These are phyloP conservation scores for Oryzias sinensis DNA, from an alignment of 2,797 vertebrate genomes.

Conservation along the genomic window DNA sequence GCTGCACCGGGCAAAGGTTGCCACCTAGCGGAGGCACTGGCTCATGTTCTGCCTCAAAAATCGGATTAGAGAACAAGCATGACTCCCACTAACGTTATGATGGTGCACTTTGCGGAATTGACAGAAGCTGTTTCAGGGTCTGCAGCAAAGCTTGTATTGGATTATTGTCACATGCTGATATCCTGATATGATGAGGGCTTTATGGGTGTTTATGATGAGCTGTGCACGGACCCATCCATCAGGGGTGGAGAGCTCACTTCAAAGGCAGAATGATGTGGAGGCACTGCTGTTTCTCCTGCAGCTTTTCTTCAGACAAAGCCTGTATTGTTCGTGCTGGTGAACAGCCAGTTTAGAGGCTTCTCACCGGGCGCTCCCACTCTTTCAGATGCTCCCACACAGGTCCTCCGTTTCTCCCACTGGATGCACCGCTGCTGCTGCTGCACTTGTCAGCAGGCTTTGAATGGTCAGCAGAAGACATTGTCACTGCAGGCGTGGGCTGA, in stretches of 20 bases:
- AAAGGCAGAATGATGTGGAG: slow-evolving; percentile 23
- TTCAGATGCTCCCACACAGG: slow-evolving; percentile 60
- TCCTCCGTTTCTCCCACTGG: slow-evolving; percentile 49
- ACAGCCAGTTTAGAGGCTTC: slow-evolving; percentile 51
- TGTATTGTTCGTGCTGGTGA: slow-evolving; percentile 43
- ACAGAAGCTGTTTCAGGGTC: slow-evolving; percentile 26
- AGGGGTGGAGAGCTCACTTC: neutral
- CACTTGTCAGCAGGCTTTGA: slow-evolving; percentile 36
- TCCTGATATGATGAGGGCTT: slow-evolving; percentile 45
- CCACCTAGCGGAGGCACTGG: slow-evolving; percentile 69
- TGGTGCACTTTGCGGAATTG: slow-evolving; percentile 63
- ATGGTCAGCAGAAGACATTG: slow-evolving; percentile 44
- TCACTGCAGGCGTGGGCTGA: slow-evolving; percentile 47
- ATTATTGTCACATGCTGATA: slow-evolving; percentile 54
- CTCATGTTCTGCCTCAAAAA: slow-evolving; percentile 37
- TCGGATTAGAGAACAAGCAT: slow-evolving; percentile 64
- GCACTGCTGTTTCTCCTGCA: slow-evolving; percentile 27
- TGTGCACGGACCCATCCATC: slow-evolving; percentile 2
- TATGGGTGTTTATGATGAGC: slow-evolving; percentile 36
- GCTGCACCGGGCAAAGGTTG: slow-evolving; percentile 55
- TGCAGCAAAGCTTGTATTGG: slow-evolving; percentile 28
- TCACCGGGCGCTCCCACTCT: slow-evolving; percentile 38
- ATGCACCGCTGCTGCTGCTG: slow-evolving; percentile 16
- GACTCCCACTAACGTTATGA: slow-evolving; percentile 42
- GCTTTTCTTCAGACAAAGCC: slow-evolving; percentile 46